Conservation (phyloP, 2,888 invertebrate species). For the Sinodicranocentrus sp. region DNA sequence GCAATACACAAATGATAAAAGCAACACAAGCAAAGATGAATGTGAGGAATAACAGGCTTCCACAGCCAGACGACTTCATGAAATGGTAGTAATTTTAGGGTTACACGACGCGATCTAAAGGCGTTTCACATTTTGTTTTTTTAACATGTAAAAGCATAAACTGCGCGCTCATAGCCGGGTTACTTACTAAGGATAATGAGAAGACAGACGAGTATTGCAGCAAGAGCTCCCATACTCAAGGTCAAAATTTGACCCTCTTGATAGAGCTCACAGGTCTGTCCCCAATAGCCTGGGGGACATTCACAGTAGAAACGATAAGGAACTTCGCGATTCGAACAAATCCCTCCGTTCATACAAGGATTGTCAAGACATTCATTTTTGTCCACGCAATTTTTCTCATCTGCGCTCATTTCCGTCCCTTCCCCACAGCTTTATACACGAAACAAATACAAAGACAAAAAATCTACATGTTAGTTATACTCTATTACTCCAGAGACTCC, state of each 20-base stretch:
- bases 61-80: too few species aligned
- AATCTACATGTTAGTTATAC: conserved; percentile 39
- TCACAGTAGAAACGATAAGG: conserved; percentile 91
- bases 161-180: too few species aligned
- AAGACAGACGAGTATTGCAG: conserved; percentile 95
- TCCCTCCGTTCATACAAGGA: conserved; percentile 95
- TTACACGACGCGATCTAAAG: conserved; percentile 56
- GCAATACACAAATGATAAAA: too few species aligned
- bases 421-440: conserved; percentile 89
- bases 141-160: neutral
- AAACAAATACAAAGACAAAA: conserved; percentile 17
- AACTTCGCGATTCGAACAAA: conserved; percentile 94
- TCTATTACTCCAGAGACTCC: too few species aligned
- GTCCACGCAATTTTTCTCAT: conserved; percentile 95
- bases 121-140: conserved; percentile 41
- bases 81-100: too few species aligned
- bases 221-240: conserved; percentile 97
- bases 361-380: conserved; percentile 96
- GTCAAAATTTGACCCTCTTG: conserved; percentile 97
- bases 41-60: too few species aligned
- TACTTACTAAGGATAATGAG: conserved; percentile 95
- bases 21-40: too few species aligned
- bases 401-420: conserved; percentile 93
- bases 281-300: conserved; percentile 90
- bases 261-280: conserved; percentile 95